Conservation (phyloP, 2,888 invertebrate species). For the Pemphredon lugubris region DNA sequence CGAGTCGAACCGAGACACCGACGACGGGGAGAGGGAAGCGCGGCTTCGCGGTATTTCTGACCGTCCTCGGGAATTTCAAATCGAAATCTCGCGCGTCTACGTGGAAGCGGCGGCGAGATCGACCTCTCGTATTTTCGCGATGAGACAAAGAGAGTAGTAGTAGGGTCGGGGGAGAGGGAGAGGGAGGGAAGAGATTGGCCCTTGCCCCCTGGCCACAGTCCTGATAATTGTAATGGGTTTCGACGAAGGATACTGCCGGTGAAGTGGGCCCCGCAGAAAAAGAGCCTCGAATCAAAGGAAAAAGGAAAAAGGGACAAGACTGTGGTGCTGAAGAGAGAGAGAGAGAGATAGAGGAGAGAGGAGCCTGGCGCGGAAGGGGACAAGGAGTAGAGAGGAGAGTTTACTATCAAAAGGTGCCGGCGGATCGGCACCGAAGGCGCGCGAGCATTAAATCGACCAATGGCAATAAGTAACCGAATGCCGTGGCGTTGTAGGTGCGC, state of each 20-base stretch:
- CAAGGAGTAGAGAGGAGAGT: constrained; percentile 8
- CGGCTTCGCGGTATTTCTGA: neutral
- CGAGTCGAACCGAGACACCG: too few species aligned
- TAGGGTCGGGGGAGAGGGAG: neutral
- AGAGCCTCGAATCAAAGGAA: constrained; percentile 4
- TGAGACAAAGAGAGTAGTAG: neutral
- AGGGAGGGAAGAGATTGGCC: constrained; percentile 7
- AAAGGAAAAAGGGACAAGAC: constrained; percentile 6
- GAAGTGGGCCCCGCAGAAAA: constrained; percentile 1
- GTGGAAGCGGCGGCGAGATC: too few species aligned
- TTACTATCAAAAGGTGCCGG: constrained; percentile 71
- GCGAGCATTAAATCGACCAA: constrained; percentile 74
- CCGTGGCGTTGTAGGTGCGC: constrained; percentile 80
- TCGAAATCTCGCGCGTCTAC: neutral
- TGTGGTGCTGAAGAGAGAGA: constrained; percentile 21
- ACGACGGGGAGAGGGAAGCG: constrained; percentile 26
- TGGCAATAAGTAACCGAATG: constrained; percentile 80
- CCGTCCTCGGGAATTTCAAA: neutral
- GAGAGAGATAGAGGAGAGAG: constrained; percentile 19
- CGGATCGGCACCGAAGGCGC: constrained; percentile 67
- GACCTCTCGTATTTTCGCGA: neutral
- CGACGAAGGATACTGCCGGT: constrained; percentile 39
- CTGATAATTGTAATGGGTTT: constrained; percentile 71
- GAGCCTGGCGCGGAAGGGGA: neutral
- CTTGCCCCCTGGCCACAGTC: constrained; percentile 12